phyloP scores from a whole-genome alignment of 2,888 invertebrate genomes.

The Willowsia nigromaculata region DNA sequence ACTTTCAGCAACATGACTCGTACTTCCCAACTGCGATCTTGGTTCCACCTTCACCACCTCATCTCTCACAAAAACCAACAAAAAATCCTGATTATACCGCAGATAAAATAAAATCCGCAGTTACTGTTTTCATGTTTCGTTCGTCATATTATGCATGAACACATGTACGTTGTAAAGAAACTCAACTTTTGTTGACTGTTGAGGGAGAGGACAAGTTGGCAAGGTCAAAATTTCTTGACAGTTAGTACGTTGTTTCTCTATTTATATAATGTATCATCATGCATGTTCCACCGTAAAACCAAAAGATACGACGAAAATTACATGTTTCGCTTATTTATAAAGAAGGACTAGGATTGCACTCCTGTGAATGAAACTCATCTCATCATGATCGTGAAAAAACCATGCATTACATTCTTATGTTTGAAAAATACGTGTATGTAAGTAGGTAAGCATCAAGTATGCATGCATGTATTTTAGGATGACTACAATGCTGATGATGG shows the following conservation, averaged over 20 bases:
- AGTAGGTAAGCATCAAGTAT: too few relatives aligned
- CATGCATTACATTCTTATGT: too few relatives aligned
- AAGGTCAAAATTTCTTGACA: not conserved
- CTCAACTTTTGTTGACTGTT: not conserved
- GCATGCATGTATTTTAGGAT: not conserved
- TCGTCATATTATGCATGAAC: not conserved
- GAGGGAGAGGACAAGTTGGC: not conserved
- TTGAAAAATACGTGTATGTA: too few relatives aligned
- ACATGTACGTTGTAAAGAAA: not conserved
- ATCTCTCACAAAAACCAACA: not conserved
- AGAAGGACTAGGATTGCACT: not conserved
- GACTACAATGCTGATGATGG: not conserved
- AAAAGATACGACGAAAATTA: not conserved
- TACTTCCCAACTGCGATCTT: not conserved
- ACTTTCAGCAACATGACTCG: not conserved
- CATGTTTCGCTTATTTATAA: too few relatives aligned
- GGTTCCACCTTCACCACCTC: not conserved
- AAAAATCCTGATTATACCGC: not conserved
- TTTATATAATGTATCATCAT: not conserved
- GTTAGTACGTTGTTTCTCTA: not conserved
- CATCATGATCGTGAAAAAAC: not conserved
- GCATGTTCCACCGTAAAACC: not conserved
- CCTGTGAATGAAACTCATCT: not conserved
- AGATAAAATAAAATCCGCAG: not conserved
- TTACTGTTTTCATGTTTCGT: not conserved